Conservation (phyloP, 2,797 vertebrate genomes). For the Enteromius radiatus region DNA sequence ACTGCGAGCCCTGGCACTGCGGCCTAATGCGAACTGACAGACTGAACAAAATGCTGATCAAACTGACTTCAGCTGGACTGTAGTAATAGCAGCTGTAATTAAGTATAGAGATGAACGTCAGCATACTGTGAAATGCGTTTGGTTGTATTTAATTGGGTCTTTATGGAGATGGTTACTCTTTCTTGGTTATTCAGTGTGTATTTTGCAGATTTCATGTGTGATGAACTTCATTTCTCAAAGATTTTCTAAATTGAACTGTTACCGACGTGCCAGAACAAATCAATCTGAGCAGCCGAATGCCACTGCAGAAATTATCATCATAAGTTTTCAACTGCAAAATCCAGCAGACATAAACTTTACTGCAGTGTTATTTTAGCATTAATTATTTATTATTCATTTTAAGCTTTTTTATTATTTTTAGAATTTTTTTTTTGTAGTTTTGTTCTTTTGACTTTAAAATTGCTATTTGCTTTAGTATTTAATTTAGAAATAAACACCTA, state of each 20-base stretch:
- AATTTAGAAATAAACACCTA: background rate
- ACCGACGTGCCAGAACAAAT: slow-evolving; percentile 6
- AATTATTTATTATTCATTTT: background rate
- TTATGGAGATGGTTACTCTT: background rate
- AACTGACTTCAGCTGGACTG: background rate
- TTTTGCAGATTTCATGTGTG: background rate
- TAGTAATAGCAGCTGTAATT: background rate
- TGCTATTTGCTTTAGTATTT: background rate
- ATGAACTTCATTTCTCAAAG: background rate
- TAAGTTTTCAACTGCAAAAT: background rate
- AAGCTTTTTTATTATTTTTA: background rate
- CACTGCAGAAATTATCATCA: background rate
- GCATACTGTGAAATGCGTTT: background rate
- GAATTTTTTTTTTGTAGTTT: too few species aligned
- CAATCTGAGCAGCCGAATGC: background rate
- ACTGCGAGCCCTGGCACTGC: background rate
- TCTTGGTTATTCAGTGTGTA: background rate
- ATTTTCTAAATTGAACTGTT: background rate
- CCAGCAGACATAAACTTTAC: background rate
- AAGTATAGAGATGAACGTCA: background rate
- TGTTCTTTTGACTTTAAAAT: fast-evolving
- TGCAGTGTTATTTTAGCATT: background rate
- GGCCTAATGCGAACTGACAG: slow-evolving; percentile 18
- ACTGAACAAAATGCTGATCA: slow-evolving; percentile 17
- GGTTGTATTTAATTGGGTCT: background rate